Evolutionary conservation across 2,113 vertebrate species (phyloP), one percentile per base, ranked within the genome.

Genomic region (Corythornis cristatus): DNA sequence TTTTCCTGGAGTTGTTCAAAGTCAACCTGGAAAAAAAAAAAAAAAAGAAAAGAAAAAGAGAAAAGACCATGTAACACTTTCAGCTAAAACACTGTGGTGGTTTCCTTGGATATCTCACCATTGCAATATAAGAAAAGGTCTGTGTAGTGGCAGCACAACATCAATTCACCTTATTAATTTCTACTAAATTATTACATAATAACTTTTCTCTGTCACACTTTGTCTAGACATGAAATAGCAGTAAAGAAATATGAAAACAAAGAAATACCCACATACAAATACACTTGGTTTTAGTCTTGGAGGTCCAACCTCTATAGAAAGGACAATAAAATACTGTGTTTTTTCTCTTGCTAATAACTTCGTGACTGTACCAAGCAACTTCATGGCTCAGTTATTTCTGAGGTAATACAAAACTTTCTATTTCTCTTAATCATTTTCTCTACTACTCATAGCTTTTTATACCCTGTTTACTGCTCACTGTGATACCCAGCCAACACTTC

Each of bases 1-100:
- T 99, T 99, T 95, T 99, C 99, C 94, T 99, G 99, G 81, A 99
- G 99, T 83, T 99, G 99, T 95, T 99, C 99, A 97, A 99, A 99
- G 96, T 99, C 99, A 97, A 99, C 98, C 99, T 99, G 96, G 88
- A 96, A 97, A 86, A 81, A 61, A 83, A 51, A 33, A 61, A 83
- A 50, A 42, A 2, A 94, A 96, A 33, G 33, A 33, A 22, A 48
- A 45, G 8, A 45, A 45, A 45, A 45, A 45, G 96, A 86, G 50
- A 80, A 68, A 89, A 79, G 15, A 88, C 83, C 93, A 92, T 20
- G 25, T 6, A 68, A 82, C 28, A 33, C 18, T 65, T 81, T 9
- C 72, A 70, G n/a, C 2, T 5, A 83, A 53, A 95, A 48, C 56
- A 88, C 18, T n/a, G 57, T 0, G 0, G n/a, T 15, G 43, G 7